These are phyloP conservation scores for Probosciger aterrimus DNA, from an alignment of 2,113 vertebrate genomes.

Conservation along the genomic window DNA sequence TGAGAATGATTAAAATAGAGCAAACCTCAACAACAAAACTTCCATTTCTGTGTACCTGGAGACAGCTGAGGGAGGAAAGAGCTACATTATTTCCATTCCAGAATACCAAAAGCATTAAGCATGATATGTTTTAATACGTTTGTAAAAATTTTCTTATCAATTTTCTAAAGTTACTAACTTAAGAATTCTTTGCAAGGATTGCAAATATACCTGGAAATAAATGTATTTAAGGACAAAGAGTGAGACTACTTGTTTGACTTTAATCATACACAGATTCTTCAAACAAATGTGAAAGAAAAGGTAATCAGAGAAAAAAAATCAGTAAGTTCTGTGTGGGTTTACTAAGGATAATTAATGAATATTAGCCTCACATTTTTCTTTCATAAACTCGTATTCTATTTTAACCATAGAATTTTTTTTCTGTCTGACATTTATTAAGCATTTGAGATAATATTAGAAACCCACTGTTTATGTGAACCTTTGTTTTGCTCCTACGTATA, in stretches of 20 bases:
- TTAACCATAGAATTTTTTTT: background rate
- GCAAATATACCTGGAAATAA: background rate
- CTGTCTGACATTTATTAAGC: background rate
- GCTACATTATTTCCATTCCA: background rate
- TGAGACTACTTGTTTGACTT: background rate
- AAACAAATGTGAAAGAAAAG: background rate
- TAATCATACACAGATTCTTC: background rate
- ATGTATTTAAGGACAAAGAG: background rate
- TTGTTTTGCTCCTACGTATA: background rate
- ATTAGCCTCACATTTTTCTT: background rate
- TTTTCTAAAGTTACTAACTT: background rate
- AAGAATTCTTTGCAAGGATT: background rate
- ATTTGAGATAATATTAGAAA: background rate
- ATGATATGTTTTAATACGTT: background rate
- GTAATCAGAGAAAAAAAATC: background rate
- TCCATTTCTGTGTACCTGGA: background rate
- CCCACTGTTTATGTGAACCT: background rate
- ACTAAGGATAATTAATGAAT: background rate
- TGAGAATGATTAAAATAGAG: background rate
- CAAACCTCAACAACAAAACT: background rate
- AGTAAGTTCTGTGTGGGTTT: background rate
- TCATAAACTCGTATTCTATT: background rate
- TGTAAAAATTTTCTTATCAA: background rate
- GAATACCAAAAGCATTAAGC: background rate
- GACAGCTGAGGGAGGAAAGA: background rate